These are phyloP conservation scores for Meganola albula DNA, from an alignment of 2,888 invertebrate species.

Conservation along the genomic window DNA sequence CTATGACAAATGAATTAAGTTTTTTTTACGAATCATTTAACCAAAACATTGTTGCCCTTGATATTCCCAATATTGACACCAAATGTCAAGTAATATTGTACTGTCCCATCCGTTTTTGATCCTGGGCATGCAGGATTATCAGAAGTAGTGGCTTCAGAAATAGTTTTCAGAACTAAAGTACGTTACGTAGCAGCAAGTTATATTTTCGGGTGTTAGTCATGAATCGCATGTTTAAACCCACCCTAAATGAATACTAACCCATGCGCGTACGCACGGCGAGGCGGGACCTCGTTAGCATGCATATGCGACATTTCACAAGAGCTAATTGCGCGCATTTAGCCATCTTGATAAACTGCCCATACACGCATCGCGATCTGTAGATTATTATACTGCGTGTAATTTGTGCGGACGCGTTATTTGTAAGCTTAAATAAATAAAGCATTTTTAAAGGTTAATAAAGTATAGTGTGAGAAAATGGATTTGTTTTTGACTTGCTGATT, in stretches of 20 bases:
- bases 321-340: conserved; percentile 75
- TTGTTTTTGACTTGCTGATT: not conserved
- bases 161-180: too few relatives aligned
- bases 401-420: conserved; percentile 36
- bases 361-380: conserved; percentile 45
- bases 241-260: not conserved
- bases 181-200: too few relatives aligned
- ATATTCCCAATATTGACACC: too few relatives aligned
- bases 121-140: too few relatives aligned
- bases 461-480: conserved; percentile 7
- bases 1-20: too few relatives aligned
- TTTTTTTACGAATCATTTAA: too few relatives aligned
- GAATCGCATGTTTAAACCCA: too few relatives aligned
- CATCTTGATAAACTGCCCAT: conserved; percentile 70
- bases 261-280: conserved; percentile 36
- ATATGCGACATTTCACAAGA: conserved; percentile 74
- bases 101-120: too few relatives aligned
- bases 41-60: too few relatives aligned
- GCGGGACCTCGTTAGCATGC: conserved; percentile 73
- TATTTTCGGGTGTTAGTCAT: too few relatives aligned
- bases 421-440: conserved; percentile 16
- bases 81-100: too few relatives aligned
- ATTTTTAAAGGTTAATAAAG: conserved; percentile 7
- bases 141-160: too few relatives aligned
- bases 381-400: conserved; percentile 31